Evolutionary conservation across 2,113 vertebrate genomes (phyloP).

Genomic region (Donacobius atricapilla): DNA sequence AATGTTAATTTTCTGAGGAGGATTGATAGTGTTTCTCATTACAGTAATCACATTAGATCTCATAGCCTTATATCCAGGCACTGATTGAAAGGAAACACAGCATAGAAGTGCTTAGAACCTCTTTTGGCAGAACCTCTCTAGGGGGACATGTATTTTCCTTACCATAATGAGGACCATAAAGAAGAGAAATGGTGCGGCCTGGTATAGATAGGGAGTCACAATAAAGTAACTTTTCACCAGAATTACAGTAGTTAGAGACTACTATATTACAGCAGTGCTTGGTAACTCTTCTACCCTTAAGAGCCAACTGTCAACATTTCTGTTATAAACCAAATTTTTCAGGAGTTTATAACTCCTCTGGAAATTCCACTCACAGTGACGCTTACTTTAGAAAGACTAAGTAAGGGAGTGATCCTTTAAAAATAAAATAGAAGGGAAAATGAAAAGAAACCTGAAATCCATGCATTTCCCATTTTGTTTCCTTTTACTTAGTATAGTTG

Average conservation of each 20-base stretch:
- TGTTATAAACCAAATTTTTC: constrained; percentile 52
- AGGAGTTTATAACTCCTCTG: constrained; percentile 26
- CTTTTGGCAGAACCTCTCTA: neutral
- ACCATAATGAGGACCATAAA: constrained; percentile 43
- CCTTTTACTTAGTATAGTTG: neutral
- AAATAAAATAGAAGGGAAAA: neutral
- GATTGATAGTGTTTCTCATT: constrained; percentile 9
- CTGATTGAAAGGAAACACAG: neutral
- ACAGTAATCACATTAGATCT: neutral
- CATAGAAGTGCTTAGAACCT: neutral
- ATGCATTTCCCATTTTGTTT: neutral
- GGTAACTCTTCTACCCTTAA: constrained; percentile 15
- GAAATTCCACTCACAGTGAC: neutral
- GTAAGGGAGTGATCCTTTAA: neutral
- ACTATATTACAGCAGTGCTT: neutral
- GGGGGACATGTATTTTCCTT: constrained; percentile 36
- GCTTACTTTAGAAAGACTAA: neutral
- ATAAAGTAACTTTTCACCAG: constrained; percentile 51
- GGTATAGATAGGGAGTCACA: constrained; percentile 32
- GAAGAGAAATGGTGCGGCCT: constrained; percentile 17
- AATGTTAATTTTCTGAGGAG: neutral
- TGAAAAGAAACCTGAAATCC: neutral
- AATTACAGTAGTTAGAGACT: constrained; percentile 47
- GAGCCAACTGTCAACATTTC: constrained; percentile 34
- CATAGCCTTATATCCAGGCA: neutral